phyloP scores from a whole-genome alignment of 2,888 invertebrate genomes.

The Nomada fucata region DNA sequence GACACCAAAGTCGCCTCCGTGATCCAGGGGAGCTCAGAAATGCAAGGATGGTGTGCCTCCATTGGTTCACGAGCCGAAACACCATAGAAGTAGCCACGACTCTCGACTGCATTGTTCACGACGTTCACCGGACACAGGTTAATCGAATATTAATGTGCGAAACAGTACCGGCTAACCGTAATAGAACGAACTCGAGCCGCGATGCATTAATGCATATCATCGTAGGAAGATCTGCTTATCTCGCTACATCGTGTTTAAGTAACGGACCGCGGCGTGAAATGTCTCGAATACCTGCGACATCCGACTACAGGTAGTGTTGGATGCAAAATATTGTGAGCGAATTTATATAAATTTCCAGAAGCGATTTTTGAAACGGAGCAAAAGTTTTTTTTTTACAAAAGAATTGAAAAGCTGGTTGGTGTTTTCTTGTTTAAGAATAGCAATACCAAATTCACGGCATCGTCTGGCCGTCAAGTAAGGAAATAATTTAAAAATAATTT shows the following conservation, averaged over 20 bases:
- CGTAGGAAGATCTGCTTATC: constrained; percentile 70
- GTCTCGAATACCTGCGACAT: constrained; percentile 65
- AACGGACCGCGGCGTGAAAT: constrained; percentile 74
- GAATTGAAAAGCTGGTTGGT: too few relatives aligned
- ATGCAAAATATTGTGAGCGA: too few relatives aligned
- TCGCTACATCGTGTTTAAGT: constrained; percentile 74
- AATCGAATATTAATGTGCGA: constrained; percentile 76
- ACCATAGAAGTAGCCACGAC: constrained; percentile 23
- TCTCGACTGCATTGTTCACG: constrained; percentile 47
- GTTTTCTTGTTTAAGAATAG: too few relatives aligned
- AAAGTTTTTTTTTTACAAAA: too few relatives aligned
- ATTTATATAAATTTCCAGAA: neutral
- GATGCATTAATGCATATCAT: constrained; percentile 79
- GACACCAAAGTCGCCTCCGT: neutral
- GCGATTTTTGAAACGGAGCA: too few relatives aligned
- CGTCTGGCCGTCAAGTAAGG: too few relatives aligned
- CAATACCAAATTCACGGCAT: too few relatives aligned
- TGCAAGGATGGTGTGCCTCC: neutral
- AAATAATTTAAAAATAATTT: too few relatives aligned
- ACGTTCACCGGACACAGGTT: constrained; percentile 49
- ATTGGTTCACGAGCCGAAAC: constrained; percentile 28
- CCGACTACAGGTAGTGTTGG: constrained; percentile 41
- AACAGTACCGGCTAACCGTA: constrained; percentile 74
- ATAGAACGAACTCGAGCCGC: constrained; percentile 67
- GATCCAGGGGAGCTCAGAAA: neutral